phyloP scores from a whole-genome alignment of 2,888 invertebrate species.

The Thecocarcelia acutangulata region DNA sequence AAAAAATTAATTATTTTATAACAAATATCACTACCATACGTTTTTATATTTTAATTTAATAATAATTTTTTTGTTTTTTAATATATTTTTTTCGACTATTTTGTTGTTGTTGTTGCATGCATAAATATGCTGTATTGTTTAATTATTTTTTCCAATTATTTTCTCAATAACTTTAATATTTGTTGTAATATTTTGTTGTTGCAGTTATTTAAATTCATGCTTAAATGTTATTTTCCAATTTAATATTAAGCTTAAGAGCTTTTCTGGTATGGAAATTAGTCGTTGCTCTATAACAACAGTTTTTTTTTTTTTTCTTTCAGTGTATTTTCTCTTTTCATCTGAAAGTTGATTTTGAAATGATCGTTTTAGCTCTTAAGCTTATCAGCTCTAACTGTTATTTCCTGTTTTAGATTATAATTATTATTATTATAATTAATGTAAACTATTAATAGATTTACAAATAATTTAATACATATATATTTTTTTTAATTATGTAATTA shows the following conservation, averaged over 20 bases:
- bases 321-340: no score
- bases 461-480: conserved; percentile 39
- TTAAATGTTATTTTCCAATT: conserved; percentile 59
- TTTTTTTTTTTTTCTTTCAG: no score
- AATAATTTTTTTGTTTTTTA: conserved; percentile 73
- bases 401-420: conserved; percentile 1
- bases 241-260: no score
- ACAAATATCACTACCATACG: conserved; percentile 79
- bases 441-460: conserved; percentile 56
- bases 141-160: neutral
- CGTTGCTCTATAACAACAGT: no score
- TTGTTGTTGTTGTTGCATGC: conserved; percentile 71
- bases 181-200: conserved; percentile 50
- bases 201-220: conserved; percentile 47
- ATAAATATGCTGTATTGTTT: conserved; percentile 56
- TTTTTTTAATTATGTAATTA: conserved; percentile 21
- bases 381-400: neutral
- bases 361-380: neutral
- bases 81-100: conserved; percentile 70
- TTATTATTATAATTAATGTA: conserved; percentile 47
- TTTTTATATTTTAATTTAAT: conserved; percentile 48
- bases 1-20: conserved; percentile 78
- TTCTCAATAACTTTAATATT: conserved; percentile 32
- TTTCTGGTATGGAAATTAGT: no score
- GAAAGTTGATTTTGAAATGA: neutral